Conservation (phyloP, 1,140 invertebrate genomes). For the Drosophila truncata region DNA sequence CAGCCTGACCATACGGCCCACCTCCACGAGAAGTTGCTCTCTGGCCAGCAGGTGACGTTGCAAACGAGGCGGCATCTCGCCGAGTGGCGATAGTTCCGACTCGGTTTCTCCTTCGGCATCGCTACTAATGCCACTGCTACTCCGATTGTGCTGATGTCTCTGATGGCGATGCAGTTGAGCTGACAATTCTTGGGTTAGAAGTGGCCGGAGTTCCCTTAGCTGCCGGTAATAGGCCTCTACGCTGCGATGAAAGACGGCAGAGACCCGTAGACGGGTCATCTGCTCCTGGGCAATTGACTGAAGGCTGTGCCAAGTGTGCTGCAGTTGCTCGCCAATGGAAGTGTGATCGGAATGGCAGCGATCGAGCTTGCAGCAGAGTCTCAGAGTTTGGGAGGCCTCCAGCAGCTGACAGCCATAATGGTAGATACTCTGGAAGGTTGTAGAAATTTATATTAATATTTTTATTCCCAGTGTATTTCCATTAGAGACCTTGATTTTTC, state of each 20-base stretch:
- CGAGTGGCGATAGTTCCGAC: conserved; percentile 52
- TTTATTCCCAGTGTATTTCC: background rate
- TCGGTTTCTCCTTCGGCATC: conserved; percentile 65
- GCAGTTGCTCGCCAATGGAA: conserved; percentile 85
- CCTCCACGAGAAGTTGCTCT: conserved; percentile 90
- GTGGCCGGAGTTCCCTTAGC: conserved; percentile 87
- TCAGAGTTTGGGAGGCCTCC: conserved; percentile 90
- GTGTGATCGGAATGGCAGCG: conserved; percentile 63
- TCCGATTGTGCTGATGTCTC: conserved; percentile 70
- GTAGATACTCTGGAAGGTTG: conserved; percentile 92
- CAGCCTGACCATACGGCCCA: conserved; percentile 90
- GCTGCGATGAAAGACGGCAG: conserved; percentile 91
- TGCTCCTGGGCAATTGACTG: conserved; percentile 91
- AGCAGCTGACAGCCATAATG: conserved; percentile 92
- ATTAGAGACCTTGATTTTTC: conserved; percentile 21
- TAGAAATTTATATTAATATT: no score
- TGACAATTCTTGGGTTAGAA: conserved; percentile 85
- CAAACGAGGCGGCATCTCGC: conserved; percentile 63
- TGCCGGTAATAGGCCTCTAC: conserved; percentile 90
- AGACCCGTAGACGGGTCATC: conserved; percentile 91
- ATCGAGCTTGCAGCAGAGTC: conserved; percentile 89
- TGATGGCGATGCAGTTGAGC: conserved; percentile 61
- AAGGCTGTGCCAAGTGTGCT: conserved; percentile 90
- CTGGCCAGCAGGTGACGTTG: conserved; percentile 87
- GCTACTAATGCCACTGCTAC: conserved; percentile 81